Evolutionary conservation across 2,113 vertebrate genomes (phyloP), one percentile per base, ranked within the genome.

Genomic region (Prunella fulvescens): DNA sequence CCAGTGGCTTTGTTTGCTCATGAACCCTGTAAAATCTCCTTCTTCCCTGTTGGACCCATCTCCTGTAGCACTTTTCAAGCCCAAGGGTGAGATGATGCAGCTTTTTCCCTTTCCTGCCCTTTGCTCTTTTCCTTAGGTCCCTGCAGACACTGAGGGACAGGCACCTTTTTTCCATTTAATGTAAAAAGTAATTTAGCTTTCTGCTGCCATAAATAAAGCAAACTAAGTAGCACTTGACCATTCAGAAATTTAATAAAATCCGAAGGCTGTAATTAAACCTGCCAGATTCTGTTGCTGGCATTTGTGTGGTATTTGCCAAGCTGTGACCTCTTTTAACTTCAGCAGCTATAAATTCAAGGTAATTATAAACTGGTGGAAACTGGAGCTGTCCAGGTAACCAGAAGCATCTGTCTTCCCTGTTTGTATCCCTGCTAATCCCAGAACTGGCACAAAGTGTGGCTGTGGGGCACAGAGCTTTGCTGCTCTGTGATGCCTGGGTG

Each of bases 371-470:
- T 20, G 50, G 22, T 45, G 81, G 20, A 51, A 53, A 28, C 15
- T 53, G 28, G 44, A 17, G 26, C 48, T 58, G 50, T 35, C 2
- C 28, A 2, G 35, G 50, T 53, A 28, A 51, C 19, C 33, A 35
- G 72, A 39, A 70, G 19, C 10, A 13, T 3, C 7, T 37, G 5
- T 37, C 17, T 40, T 56, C 51, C 58, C 58, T 22, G 1, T 9
- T 5, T 1, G 2, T 37, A 1, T 40, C 45, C 44, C 8, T 54
- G 0, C 11, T 5, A 58, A 11, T 64, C n/a, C 29, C 14, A 12
- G 33, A 39, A 19, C 2, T 33, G 47, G 61, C 50, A 33, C 13
- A 42, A 3, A 26, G 4, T 14, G 0, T 22, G 47, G 47, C 47
- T 28, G 35, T 53, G n/a, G 31, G 29, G 16, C 19, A 12, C 16